Conservation (phyloP, 2,113 vertebrate species). For the Brienomyrus longianalis region DNA sequence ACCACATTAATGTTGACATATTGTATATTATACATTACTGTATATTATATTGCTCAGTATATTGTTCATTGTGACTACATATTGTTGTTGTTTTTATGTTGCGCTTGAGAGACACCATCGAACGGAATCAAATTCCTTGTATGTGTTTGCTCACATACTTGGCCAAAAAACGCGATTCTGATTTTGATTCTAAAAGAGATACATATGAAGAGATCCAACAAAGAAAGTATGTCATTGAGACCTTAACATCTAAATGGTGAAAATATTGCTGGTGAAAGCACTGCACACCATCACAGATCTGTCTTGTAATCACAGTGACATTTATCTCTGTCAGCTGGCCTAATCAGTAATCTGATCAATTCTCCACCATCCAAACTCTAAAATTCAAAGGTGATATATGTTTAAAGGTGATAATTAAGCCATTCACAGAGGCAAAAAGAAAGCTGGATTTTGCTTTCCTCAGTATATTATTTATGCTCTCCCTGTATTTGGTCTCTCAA, state of each 20-base stretch:
- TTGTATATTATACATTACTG: no score
- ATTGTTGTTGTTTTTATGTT: no score
- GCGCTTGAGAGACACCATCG: no score
- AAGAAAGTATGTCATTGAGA: constrained; percentile 24
- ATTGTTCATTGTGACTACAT: no score
- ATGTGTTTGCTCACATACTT: no score
- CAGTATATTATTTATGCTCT: constrained; percentile 38
- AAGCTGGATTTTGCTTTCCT: background rate
- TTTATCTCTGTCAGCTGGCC: constrained; percentile 76
- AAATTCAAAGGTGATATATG: background rate
- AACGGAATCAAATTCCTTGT: no score
- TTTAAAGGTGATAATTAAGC: background rate
- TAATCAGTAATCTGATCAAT: constrained; percentile 90
- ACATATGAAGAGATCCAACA: background rate
- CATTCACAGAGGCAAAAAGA: background rate
- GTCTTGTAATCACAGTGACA: constrained; percentile 75
- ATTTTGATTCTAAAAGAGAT: background rate
- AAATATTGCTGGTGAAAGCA: constrained; percentile 86
- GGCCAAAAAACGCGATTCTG: no score
- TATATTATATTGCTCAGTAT: no score
- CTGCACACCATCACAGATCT: constrained; percentile 82
- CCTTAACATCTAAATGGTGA: constrained; percentile 88
- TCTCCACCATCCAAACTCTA: constrained; percentile 85
- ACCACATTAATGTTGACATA: background rate
- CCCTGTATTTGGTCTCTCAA: constrained; percentile 71